Evolutionary conservation across 2,888 invertebrate genomes (phyloP).

Genomic region (Liopterus haemorrhoidalis): DNA sequence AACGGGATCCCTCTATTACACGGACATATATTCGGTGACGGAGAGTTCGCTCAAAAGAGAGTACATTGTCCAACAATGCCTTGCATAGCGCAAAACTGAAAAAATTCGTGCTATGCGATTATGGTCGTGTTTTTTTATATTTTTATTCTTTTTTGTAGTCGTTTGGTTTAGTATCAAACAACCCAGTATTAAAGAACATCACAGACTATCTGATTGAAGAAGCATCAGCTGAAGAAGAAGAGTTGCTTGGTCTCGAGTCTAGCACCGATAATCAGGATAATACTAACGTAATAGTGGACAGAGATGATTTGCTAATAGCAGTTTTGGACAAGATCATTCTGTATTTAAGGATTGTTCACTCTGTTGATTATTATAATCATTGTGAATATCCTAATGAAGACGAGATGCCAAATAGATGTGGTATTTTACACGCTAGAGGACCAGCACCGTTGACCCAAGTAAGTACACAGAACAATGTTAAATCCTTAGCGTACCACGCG

Average conservation of each 20-base stretch:
- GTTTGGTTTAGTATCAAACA: conserved; percentile 72
- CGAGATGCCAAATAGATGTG: conserved; percentile 99
- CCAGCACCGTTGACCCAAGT: conserved; percentile 78
- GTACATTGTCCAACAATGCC: too few species aligned
- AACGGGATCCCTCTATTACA: too few species aligned
- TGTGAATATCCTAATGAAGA: conserved; percentile 99
- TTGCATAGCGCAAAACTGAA: too few species aligned
- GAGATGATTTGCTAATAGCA: conserved; percentile 64
- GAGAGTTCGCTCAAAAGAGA: too few species aligned
- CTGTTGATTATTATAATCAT: conserved; percentile 98
- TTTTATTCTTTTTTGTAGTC: conserved; percentile 43
- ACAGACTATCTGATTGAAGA: conserved; percentile 98
- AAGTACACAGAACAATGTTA: too few species aligned
- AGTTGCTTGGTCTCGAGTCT: conserved; percentile 67
- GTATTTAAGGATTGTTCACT: conserved; percentile 94
- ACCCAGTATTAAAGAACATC: conserved; percentile 93
- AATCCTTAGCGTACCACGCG: too few species aligned
- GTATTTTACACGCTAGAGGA: conserved; percentile 95
- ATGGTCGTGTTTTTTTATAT: too few species aligned
- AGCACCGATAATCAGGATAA: conserved; percentile 45
- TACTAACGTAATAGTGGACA: conserved; percentile 55
- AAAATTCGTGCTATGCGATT: too few species aligned
- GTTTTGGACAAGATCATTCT: conserved; percentile 77
- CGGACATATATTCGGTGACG: too few species aligned
- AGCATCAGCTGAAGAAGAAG: conserved; percentile 97